Conservation (phyloP, 2,113 vertebrate species). For the Corythoichthys intestinalis region DNA sequence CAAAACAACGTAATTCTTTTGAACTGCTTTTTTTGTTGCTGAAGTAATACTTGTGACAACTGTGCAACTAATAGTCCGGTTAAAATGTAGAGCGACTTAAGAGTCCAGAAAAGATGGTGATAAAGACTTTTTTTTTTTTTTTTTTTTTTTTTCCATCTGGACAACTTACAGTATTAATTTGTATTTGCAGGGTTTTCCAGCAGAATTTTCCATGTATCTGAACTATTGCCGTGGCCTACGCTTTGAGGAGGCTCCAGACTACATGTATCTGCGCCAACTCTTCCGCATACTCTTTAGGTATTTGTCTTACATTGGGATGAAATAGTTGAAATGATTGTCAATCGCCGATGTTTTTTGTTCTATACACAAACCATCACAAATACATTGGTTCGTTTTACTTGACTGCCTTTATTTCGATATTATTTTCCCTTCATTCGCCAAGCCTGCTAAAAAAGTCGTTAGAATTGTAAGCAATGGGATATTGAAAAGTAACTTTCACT, state of each 20-base stretch:
- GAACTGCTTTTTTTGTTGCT: no score
- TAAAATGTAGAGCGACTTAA: no score
- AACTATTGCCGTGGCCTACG: conserved; percentile 99
- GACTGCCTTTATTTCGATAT: neutral
- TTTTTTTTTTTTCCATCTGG: neutral
- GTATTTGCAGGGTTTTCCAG: conserved; percentile 86
- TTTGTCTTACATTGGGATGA: neutral
- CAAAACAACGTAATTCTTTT: no score
- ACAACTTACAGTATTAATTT: neutral
- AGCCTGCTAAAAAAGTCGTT: neutral
- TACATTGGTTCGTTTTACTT: neutral
- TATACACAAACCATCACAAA: no score
- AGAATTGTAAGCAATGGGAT: neutral
- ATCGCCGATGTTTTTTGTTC: no score
- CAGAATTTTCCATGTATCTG: conserved; percentile 99
- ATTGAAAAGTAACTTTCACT: neutral
- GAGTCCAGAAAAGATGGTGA: neutral
- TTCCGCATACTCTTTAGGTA: conserved; percentile 99
- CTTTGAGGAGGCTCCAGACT: conserved; percentile 98
- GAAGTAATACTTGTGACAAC: no score
- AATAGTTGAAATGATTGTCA: no score
- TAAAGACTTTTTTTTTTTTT: no score
- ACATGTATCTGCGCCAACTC: conserved; percentile 99
- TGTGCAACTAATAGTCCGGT: no score
- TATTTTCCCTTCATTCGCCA: neutral